Base-by-base conservation (phyloP, 2,113 vertebrate genomes). In the Candoia aspera region DNA sequence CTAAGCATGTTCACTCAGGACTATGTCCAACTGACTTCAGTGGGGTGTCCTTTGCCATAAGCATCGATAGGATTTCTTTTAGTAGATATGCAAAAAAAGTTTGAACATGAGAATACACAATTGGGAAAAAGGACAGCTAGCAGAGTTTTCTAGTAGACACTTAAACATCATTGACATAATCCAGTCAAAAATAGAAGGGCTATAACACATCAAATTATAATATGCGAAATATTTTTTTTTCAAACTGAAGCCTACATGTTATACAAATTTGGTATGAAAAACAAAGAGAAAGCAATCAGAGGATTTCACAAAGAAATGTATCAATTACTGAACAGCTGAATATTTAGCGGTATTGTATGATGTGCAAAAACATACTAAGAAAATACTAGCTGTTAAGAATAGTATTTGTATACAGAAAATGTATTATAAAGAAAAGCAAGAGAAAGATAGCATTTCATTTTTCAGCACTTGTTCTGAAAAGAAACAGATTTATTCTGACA, bases 401-500 rank as follows among this genome's bases (percentile, higher is more conserved):
- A 29, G 29, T 37, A 62, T 87, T 90, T 83, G 29, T 87, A 83
- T 83, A 68, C 53, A 49, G 53, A 86, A 92, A 79, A 87, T 58
- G n/a, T 87, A 46, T 57, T 87, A 58, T 88, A 60, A 90, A 90
- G 33, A 26, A 86, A 91, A 23, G 87, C 85, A 85, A n/a, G 73
- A 85, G 86, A 90, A 54, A 91, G 86, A 91, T 1, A 86, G 21
- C 23, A 88, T 91, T 84, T 87, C 24, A 79, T 53, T 87, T 91
- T 88, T 92, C 42, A 83, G n/a, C 33, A 58, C 64, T 92, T 64
- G 55, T 8, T 13, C 13, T 13, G 11, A 21, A 90, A 84, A 86
- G 26, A 87, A 84, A 93, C 57, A 94, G 93, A 24, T 8, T 60
- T 91, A 73, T 84, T 90, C 2, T 92, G 87, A 93, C 88, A 93